Evolutionary conservation across 2,113 vertebrate genomes (phyloP).

Genomic region (Ameiurus melas): DNA sequence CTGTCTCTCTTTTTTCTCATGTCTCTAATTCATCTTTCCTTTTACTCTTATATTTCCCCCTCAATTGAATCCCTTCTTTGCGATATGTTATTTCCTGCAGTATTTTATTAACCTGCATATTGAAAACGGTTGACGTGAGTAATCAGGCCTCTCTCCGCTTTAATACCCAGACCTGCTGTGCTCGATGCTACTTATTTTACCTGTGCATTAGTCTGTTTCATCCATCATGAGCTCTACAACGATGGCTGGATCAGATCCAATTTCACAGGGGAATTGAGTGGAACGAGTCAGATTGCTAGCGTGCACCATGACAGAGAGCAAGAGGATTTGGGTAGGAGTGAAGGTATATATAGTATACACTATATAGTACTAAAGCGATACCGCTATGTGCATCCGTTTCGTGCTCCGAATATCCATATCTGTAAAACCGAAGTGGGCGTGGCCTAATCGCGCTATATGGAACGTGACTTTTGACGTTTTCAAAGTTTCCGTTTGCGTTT

Average conservation of each 20-base stretch:
- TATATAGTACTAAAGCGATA: neutral
- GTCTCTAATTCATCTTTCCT: neutral
- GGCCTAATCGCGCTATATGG: no score
- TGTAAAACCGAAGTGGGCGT: neutral
- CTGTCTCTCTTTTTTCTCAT: neutral
- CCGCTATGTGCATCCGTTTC: neutral
- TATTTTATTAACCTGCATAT: conserved; percentile 18
- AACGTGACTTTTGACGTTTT: no score
- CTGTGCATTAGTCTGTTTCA: conserved; percentile 28
- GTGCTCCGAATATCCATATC: neutral
- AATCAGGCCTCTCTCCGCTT: conserved; percentile 4
- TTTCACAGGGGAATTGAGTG: conserved; percentile 38
- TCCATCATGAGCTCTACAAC: conserved; percentile 9
- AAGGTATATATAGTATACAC: neutral
- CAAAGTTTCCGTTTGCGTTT: no score
- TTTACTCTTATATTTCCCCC: neutral
- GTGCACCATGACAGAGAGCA: conserved; percentile 13
- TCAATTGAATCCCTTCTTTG: neutral
- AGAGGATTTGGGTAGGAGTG: neutral
- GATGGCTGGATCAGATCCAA: conserved; percentile 34
- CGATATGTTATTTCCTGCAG: conserved; percentile 18
- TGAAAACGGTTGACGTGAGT: conserved; percentile 27
- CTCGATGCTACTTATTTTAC: conserved; percentile 1
- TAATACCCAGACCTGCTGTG: neutral
- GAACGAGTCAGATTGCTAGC: conserved; percentile 29